Percentiles rank a stretch among this genome's conserved stretches.
These are phyloP conservation scores for Capromys pilorides DNA, from an alignment of 2,797 vertebrate genomes.

Conservation along the genomic window DNA sequence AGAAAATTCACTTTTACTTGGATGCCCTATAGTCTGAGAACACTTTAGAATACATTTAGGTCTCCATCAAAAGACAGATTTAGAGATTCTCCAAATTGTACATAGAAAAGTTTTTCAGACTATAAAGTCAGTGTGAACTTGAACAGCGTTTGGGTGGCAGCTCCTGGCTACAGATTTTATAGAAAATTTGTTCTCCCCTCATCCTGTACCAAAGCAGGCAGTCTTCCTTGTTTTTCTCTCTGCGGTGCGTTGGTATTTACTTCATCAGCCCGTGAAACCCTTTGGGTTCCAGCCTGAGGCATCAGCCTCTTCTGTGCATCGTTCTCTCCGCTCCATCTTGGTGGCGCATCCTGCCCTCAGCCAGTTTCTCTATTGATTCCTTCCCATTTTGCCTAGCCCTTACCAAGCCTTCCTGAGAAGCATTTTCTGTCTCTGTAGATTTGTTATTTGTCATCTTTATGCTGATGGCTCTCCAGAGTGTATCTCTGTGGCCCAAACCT, in stretches of 20 bases:
- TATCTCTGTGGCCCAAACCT: background rate
- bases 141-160: background rate
- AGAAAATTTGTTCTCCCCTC: background rate
- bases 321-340: background rate
- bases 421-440: background rate
- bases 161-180: background rate
- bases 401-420: background rate
- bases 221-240: background rate
- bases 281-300: background rate
- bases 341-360: background rate
- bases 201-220: background rate
- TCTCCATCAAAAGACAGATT: background rate
- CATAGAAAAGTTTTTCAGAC: background rate
- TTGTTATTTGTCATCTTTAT: background rate
- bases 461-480: background rate
- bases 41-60: background rate
- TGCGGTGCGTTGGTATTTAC: background rate
- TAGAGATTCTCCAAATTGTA: background rate
- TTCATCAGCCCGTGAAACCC: background rate
- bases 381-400: background rate
- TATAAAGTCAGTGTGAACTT: background rate
- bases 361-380: background rate
- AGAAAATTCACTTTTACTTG: background rate
- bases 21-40: background rate
- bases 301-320: background rate